phyloP scores from a whole-genome alignment of 2,797 vertebrate species.

The Rhyacichthys aspro region DNA sequence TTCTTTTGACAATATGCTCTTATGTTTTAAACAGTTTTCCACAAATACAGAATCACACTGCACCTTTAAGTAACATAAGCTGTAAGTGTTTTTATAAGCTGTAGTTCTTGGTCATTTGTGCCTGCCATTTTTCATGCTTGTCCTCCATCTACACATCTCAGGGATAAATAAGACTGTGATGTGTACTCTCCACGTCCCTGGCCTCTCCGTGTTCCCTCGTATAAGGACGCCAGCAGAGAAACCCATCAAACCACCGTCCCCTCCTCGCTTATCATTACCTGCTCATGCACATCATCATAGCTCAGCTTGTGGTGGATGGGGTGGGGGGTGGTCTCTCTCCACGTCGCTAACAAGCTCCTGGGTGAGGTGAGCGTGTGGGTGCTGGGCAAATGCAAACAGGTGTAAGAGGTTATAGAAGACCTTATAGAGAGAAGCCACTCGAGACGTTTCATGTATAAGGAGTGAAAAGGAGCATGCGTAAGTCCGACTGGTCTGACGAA shows the following conservation, averaged over 20 bases:
- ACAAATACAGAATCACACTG: too few species aligned
- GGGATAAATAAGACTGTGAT: constrained; percentile 39
- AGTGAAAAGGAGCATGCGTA: constrained; percentile 15
- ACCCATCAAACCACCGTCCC: constrained; percentile 46
- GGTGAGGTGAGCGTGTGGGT: constrained; percentile 23
- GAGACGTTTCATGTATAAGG: not conserved
- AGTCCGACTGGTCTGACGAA: constrained; percentile 25
- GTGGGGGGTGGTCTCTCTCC: constrained; percentile 16
- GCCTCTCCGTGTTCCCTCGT: constrained; percentile 17
- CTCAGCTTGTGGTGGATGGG: constrained; percentile 18
- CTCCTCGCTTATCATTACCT: constrained; percentile 46
- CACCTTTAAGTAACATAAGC: too few species aligned
- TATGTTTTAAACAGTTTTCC: too few species aligned
- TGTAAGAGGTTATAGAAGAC: constrained; percentile 11
- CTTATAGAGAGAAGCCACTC: constrained; percentile 6
- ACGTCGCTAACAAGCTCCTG: constrained; percentile 57
- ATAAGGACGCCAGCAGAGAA: constrained; percentile 27
- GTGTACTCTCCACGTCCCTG: constrained; percentile 15
- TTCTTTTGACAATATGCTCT: too few species aligned
- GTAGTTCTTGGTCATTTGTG: not conserved
- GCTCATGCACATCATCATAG: constrained; percentile 32
- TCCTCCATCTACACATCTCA: constrained; percentile 3
- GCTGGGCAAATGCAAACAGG: constrained; percentile 8
- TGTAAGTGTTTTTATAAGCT: too few species aligned
- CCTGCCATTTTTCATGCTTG: not conserved